Evolutionary conservation across 1,140 invertebrate genomes (phyloP).

Genomic region (Leptinotarsa lineolata): DNA sequence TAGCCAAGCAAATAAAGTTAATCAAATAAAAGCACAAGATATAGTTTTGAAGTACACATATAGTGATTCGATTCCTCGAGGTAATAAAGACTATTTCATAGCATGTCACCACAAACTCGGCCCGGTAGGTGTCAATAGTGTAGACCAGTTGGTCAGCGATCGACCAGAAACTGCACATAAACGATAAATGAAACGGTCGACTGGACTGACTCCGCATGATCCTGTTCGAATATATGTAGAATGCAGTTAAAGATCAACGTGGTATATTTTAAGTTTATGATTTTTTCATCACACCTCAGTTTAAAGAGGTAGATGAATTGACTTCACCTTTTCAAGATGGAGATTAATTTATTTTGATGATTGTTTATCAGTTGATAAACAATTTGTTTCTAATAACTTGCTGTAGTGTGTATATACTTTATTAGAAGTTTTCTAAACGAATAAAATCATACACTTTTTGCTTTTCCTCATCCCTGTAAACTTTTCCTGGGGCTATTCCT

Average conservation of each 20-base stretch:
- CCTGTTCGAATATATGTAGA: slow-evolving; percentile 48
- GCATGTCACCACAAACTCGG: slow-evolving; percentile 52
- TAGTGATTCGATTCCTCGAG: slow-evolving; percentile 48
- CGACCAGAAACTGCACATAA: background rate
- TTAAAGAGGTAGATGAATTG: slow-evolving; percentile 30
- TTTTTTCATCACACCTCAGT: slow-evolving; percentile 50
- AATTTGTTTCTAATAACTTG: too few species aligned
- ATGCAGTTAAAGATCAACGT: slow-evolving; percentile 50
- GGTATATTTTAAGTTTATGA: slow-evolving; percentile 48
- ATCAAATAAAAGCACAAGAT: slow-evolving; percentile 43
- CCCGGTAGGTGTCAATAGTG: slow-evolving; percentile 51
- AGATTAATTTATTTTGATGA: too few species aligned
- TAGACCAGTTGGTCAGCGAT: slow-evolving; percentile 29
- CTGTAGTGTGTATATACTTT: too few species aligned
- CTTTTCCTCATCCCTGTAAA: too few species aligned
- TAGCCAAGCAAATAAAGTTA: slow-evolving; percentile 39
- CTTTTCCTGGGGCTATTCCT: too few species aligned
- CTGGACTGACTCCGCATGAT: slow-evolving; percentile 44
- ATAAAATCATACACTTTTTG: too few species aligned
- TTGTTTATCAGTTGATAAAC: too few species aligned
- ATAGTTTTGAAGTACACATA: slow-evolving; percentile 45
- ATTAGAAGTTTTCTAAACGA: too few species aligned
- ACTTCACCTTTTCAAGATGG: too few species aligned
- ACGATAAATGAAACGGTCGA: slow-evolving; percentile 30
- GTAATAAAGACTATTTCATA: slow-evolving; percentile 54